phyloP scores from a whole-genome alignment of 2,888 invertebrate genomes.

The Apodemia hepburni region DNA sequence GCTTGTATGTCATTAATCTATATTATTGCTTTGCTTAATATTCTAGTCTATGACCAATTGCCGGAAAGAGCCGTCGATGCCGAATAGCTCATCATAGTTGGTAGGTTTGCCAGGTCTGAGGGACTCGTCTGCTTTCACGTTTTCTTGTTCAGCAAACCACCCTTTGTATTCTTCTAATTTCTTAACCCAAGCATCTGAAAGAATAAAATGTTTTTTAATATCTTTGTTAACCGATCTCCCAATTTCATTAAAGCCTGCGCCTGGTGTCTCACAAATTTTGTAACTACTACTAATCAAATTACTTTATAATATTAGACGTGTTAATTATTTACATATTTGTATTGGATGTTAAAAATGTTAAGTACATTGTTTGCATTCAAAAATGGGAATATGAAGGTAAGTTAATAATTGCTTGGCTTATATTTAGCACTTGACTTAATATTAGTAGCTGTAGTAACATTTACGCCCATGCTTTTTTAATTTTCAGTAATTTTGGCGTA shows the following conservation, averaged over 20 bases:
- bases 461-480: no score
- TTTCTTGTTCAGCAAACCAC: slow-evolving; percentile 91
- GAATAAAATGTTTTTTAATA: not conserved
- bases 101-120: slow-evolving; percentile 92
- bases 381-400: no score
- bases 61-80: slow-evolving; percentile 94
- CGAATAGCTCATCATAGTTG: slow-evolving; percentile 92
- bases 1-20: not conserved
- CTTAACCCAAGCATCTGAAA: slow-evolving; percentile 87
- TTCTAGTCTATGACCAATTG: slow-evolving; percentile 88
- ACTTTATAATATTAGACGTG: not conserved
- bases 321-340: no score
- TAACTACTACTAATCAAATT: not conserved
- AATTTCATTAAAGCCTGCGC: no score
- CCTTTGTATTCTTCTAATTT: slow-evolving; percentile 87
- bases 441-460: no score
- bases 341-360: no score
- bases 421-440: no score
- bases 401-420: no score
- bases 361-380: no score
- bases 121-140: slow-evolving; percentile 88
- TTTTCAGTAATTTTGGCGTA: no score
- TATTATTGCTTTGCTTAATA: slow-evolving; percentile 1
- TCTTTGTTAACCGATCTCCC: no score
- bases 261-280: no score